Evolutionary conservation across 2,888 invertebrate genomes (phyloP).

Genomic region (Epiblema foenella): DNA sequence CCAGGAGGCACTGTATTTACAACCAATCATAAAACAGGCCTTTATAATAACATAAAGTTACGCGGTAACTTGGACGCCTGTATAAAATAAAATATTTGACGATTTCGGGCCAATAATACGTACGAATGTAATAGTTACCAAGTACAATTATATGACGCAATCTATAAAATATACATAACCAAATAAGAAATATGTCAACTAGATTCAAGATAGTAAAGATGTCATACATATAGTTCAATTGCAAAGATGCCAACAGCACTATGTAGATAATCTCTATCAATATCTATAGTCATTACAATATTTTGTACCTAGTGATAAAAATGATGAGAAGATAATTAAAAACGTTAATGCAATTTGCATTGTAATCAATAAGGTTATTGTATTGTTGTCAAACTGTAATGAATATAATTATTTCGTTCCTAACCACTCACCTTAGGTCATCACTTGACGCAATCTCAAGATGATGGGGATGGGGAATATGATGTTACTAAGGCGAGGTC

Average conservation of each 20-base stretch:
- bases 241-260: no score
- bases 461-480: background rate
- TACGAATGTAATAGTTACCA: background rate
- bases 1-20: conserved; percentile 71
- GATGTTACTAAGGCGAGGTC: conserved; percentile 11
- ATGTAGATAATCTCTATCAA: no score
- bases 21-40: conserved; percentile 77
- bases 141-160: background rate
- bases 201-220: no score
- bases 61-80: conserved; percentile 58
- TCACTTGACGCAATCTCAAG: conserved; percentile 3
- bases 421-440: background rate
- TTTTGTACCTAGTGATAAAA: no score
- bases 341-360: no score
- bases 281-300: no score
- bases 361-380: background rate
- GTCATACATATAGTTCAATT: no score
- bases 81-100: conserved; percentile 35
- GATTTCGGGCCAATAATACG: background rate
- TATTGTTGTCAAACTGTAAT: background rate
- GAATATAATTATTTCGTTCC: background rate
- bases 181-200: background rate
- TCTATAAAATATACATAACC: background rate
- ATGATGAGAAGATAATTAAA: no score
- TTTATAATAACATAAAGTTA: conserved; percentile 73